A percentile compares a stretch with the other conserved stretches of the same genome.
Evolutionary conservation across 2,888 invertebrate genomes (phyloP).

Genomic region (Cerastis leucographa): DNA sequence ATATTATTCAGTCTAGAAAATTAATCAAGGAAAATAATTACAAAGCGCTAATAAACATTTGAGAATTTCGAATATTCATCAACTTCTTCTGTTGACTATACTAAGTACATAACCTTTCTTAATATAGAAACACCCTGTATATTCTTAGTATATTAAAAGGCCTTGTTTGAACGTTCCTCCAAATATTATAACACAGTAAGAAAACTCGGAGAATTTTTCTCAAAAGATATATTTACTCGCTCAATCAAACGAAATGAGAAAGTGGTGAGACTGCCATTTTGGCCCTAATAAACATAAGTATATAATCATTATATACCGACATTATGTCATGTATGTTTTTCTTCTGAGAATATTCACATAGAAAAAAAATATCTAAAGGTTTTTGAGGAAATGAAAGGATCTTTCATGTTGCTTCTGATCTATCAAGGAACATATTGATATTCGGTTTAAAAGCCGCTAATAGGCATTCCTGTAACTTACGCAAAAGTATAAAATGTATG

Average conservation of each 20-base stretch:
- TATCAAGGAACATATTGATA: background rate
- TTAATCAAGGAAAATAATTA: background rate
- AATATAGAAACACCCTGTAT: slow-evolving; percentile 17
- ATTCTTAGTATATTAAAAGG: slow-evolving; percentile 15
- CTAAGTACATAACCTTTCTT: slow-evolving; percentile 24
- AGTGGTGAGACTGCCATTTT: slow-evolving; percentile 8
- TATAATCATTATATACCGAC: background rate
- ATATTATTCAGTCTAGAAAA: slow-evolving; percentile 6
- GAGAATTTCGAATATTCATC: background rate
- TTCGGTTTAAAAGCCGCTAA: background rate
- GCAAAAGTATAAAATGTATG: background rate
- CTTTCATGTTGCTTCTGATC: background rate
- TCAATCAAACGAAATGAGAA: slow-evolving; percentile 29
- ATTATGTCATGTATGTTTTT: background rate
- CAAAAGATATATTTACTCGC: slow-evolving; percentile 49
- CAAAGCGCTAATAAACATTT: background rate
- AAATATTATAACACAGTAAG: slow-evolving; percentile 42
- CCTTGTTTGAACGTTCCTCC: slow-evolving; percentile 32
- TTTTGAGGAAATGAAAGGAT: background rate
- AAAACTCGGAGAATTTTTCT: slow-evolving; percentile 31
- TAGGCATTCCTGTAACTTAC: background rate
- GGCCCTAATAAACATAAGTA: background rate
- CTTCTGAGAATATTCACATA: background rate
- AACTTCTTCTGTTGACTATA: slow-evolving; percentile 18
- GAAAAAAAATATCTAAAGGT: background rate